phyloP scores from a whole-genome alignment of 1,140 invertebrate genomes.

The Trichonephila clavata region DNA sequence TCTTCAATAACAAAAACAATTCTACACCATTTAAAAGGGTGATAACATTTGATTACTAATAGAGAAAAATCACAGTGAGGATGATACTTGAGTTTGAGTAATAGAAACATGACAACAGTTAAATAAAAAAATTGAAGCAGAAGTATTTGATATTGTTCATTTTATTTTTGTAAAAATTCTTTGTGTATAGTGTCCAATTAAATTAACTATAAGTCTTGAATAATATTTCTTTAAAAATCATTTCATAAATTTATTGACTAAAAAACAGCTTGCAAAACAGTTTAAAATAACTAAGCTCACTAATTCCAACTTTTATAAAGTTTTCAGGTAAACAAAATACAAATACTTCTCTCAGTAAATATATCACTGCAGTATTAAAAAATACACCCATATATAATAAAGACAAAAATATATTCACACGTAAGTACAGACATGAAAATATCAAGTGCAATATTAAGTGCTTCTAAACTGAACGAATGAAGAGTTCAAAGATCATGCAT shows the following conservation, averaged over 20 bases:
- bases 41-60: not conserved
- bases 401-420: slow-evolving; percentile 16
- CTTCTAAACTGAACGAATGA: not conserved
- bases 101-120: not conserved
- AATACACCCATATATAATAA: not conserved
- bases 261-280: not conserved
- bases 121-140: not conserved
- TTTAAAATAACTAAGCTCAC: not conserved
- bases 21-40: not conserved
- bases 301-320: slow-evolving; percentile 7
- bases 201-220: not conserved
- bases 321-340: not conserved
- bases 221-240: not conserved
- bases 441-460: not conserved
- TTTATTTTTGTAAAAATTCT: not conserved
- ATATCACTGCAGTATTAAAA: slow-evolving; percentile 3
- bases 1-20: not conserved
- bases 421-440: slow-evolving; percentile 9
- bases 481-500: not conserved
- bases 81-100: not conserved
- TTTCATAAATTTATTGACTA: not conserved
- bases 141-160: not conserved
- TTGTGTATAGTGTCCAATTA: not conserved
- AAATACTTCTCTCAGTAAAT: slow-evolving; percentile 16
- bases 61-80: not conserved